Evolutionary conservation across 2,797 vertebrate genomes (phyloP).

Genomic region (Rhabdomys pumilio): DNA sequence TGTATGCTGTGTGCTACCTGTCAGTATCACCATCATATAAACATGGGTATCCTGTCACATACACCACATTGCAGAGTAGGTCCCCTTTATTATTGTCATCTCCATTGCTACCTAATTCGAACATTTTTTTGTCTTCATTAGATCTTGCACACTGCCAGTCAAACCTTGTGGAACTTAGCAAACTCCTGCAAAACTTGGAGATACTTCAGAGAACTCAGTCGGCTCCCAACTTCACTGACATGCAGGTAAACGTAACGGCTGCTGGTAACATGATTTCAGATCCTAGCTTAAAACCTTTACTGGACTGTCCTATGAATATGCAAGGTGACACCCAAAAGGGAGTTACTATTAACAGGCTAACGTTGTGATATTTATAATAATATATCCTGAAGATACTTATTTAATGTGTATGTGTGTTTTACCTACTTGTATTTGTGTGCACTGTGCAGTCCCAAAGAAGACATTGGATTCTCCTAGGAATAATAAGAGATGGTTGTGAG

Average conservation of each 20-base stretch:
- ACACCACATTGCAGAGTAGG: neutral
- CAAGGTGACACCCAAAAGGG: constrained; percentile 30
- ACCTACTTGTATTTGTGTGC: neutral
- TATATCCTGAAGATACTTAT: constrained; percentile 51
- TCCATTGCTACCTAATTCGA: constrained; percentile 1
- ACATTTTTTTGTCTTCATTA: constrained; percentile 86
- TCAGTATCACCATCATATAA: neutral
- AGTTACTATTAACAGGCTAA: neutral
- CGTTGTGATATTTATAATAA: neutral
- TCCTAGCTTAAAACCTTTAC: constrained; percentile 37
- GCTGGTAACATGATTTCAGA: neutral
- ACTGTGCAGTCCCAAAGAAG: neutral
- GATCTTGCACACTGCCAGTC: constrained; percentile 98
- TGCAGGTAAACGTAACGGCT: constrained; percentile 94
- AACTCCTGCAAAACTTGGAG: constrained; percentile 98
- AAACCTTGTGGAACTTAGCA: constrained; percentile 97
- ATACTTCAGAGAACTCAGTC: constrained; percentile 99
- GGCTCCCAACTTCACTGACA: constrained; percentile 98
- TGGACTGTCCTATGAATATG: constrained; percentile 65
- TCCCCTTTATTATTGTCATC: neutral
- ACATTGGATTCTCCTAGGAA: neutral
- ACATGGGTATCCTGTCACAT: neutral
- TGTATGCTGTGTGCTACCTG: neutral
- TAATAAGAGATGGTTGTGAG: neutral
- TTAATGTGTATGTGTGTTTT: neutral